Evolutionary conservation across 1,140 invertebrate species (phyloP), one percentile per base, ranked within the genome.

Genomic region (Cotesia vestalis): DNA sequence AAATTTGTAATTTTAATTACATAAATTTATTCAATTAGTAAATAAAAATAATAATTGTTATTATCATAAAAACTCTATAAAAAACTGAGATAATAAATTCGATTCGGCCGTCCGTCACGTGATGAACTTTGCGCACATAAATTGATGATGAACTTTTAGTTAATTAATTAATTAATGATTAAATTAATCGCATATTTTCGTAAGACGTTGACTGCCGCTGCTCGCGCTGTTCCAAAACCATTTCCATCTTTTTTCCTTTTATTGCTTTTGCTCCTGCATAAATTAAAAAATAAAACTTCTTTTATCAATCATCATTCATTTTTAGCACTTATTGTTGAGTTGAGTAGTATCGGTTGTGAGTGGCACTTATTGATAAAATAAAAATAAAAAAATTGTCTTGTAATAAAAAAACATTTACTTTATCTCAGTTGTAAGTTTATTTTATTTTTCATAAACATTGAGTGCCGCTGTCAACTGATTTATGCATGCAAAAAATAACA

Each of bases 151-250:
- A 14, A 35, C 14, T 9, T 34, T 9, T 53, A 64, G 40, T 46
- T 46, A 9, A 46, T 9, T 9, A 46, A 40, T 40, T 40, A 17
- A 46, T 59, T 9, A 59, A 17, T 34, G 20, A 20, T 46, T 46
- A 27, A 20, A 59, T 59, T 59, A 20, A 59, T 59, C 57, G 57
- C 57, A 6, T 59, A 27, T 59, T 59, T 84, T 85, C 80, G 83
- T 85, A 84, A 84, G 85, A 87, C 85, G 84, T 87, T 85, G 84
- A 87, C 85, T 86, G 85, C 85, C 85, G 85, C 85, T 87, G 85
- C 85, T 87, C 85, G 85, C 85, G 85, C 85, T 87, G 85, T 85
- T 81, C 85, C 85, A 84, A 84, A 84, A 83, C 79, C 81, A 80
- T 72, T 69, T 59, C 62, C 27, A 73, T 73, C 72, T 57, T 35